Conservation (phyloP, 2,888 invertebrate genomes). For the Lasioglossum vierecki region DNA sequence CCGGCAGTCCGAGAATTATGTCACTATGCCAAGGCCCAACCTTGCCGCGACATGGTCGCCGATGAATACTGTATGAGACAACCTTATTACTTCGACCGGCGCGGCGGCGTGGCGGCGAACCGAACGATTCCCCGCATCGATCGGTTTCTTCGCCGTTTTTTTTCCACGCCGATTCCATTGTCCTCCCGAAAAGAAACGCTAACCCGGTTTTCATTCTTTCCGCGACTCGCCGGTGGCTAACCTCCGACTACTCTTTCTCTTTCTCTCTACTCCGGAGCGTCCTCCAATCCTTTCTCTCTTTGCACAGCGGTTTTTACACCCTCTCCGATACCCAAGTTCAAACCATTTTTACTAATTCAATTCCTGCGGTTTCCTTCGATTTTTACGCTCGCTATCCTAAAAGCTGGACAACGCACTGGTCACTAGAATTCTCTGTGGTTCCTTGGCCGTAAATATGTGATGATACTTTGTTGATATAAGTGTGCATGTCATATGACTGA, state of each 20-base stretch:
- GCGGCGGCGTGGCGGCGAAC: constrained; percentile 11
- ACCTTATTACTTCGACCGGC: constrained; percentile 72
- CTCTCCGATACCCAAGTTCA: neutral
- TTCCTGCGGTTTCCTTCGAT: neutral
- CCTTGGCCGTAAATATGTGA: too few relatives aligned
- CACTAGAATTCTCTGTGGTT: too few relatives aligned
- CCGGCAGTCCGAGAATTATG: constrained; percentile 45
- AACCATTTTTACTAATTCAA: neutral
- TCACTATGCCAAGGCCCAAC: constrained; percentile 78
- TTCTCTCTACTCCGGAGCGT: neutral
- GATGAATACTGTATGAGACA: constrained; percentile 76
- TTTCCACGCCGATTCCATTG: neutral
- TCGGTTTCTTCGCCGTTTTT: neutral
- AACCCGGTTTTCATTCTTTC: neutral
- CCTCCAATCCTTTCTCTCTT: neutral
- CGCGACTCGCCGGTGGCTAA: neutral
- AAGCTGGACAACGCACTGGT: neutral
- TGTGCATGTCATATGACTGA: too few relatives aligned
- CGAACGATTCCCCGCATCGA: constrained; percentile 9
- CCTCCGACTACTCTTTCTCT: neutral
- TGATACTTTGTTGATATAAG: too few relatives aligned
- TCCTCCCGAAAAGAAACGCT: neutral
- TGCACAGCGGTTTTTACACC: neutral
- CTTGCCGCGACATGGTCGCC: constrained; percentile 73
- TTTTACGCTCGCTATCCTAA: neutral